Evolutionary conservation across 2,888 invertebrate genomes (phyloP), one percentile per base, ranked within the genome.

Genomic region (Galerucella nymphaeae): DNA sequence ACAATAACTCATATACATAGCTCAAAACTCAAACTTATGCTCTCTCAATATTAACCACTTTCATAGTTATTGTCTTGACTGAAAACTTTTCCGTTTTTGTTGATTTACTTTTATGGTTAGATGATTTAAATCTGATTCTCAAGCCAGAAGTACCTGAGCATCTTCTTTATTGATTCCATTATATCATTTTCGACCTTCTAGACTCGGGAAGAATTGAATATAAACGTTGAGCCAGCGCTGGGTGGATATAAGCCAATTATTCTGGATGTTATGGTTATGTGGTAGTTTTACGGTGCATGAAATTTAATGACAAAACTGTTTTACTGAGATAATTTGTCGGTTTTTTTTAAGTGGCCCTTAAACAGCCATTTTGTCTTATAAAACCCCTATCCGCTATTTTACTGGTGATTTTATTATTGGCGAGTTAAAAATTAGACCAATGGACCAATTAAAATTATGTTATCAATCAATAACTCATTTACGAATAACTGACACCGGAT

Each of bases 121-220:
- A 57, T 62, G 53, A 73, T 73, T 70, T 66, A 70, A 66, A 73
- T 66, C 61, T 58, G 23, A 38, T 3, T 30, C 23, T 30, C 23
- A 30, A 73, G 58, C 66, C 62, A 30, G 48, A 66, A 70, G 58
- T 70, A 73, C 73, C 73, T 73, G 73, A 66, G 50, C 73, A 8
- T 64, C 62, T 70, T 73, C 70, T 73, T 73, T 70, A 70, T 70
- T 66, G 73, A 53, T 48, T 61, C 20, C 65, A 70, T 73, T 55
- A 73, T 70, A 70, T 66, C 20, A 30, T 70, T 63, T 63, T 41
- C 70, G 62, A 48, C 63, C 73, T 70, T 70, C 57, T 63, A 65
- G 57, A 48, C 42, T 57, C 57, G 18, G 41, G 61, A 59, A 59
- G 23, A 69, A 69, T 69, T 69, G 45, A 72, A 42, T 42, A 42